phyloP scores from a whole-genome alignment of 1,140 invertebrate species.

The Micrasema longulum region DNA sequence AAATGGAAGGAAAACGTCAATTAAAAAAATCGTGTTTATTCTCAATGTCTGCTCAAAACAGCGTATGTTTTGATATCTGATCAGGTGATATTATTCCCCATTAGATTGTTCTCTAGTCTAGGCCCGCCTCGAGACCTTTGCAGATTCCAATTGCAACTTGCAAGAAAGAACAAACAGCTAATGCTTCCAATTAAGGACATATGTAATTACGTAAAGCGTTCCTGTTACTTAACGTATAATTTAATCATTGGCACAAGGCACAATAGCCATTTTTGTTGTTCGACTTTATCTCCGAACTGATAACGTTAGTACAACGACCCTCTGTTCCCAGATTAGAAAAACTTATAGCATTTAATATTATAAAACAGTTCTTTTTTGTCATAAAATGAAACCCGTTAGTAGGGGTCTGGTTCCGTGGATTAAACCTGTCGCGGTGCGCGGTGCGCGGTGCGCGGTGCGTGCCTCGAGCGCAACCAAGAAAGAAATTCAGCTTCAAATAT shows the following conservation, averaged over 20 bases:
- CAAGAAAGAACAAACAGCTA: neutral
- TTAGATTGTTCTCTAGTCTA: no score
- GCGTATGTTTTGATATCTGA: no score
- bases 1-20: no score
- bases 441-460: neutral
- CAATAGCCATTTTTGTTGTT: neutral
- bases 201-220: neutral
- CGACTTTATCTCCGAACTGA: neutral
- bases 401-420: neutral
- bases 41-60: no score
- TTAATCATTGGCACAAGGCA: neutral
- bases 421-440: conserved; percentile 6
- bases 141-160: conserved; percentile 2
- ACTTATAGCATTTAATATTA: no score
- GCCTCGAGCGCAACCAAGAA: neutral
- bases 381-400: neutral
- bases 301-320: no score
- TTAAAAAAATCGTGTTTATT: no score
- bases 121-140: neutral
- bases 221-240: neutral
- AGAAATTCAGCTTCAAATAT: neutral
- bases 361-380: neutral
- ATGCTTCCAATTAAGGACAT: neutral
- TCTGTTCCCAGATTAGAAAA: no score
- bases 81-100: no score